These are phyloP conservation scores for Hormaphis cornu DNA, from an alignment of 1,140 invertebrate species.

Conservation along the genomic window DNA sequence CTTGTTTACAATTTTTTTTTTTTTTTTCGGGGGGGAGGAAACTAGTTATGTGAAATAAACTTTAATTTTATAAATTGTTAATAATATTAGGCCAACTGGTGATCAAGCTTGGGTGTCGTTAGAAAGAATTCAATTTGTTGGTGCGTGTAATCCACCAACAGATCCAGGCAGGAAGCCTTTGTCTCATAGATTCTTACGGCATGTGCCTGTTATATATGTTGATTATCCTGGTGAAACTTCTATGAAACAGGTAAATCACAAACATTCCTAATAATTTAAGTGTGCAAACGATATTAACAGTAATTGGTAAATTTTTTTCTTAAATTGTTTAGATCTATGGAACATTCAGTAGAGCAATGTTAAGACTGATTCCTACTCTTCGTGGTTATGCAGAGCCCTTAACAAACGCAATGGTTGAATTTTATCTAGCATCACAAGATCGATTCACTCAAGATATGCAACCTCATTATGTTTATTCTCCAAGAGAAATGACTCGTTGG, in stretches of 20 bases:
- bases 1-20: background rate
- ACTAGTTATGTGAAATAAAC: background rate
- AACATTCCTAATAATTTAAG: background rate
- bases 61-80: too few species aligned
- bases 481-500: slow-evolving; percentile 99
- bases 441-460: slow-evolving; percentile 99
- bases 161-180: slow-evolving; percentile 97
- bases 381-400: slow-evolving; percentile 89
- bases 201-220: slow-evolving; percentile 98
- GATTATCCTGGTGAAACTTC: slow-evolving; percentile 98
- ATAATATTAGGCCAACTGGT: slow-evolving; percentile 45
- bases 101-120: slow-evolving; percentile 95
- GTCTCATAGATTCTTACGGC: slow-evolving; percentile 82
- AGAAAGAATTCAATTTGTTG: slow-evolving; percentile 98
- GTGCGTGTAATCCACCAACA: slow-evolving; percentile 98
- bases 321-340: slow-evolving; percentile 72
- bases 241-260: slow-evolving; percentile 71
- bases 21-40: too few species aligned
- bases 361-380: slow-evolving; percentile 79
- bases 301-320: slow-evolving; percentile 12
- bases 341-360: slow-evolving; percentile 95
- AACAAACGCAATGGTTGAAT: slow-evolving; percentile 98
- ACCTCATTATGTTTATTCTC: slow-evolving; percentile 98
- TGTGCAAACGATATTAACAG: background rate
- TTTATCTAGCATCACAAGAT: slow-evolving; percentile 94